Base-by-base conservation (phyloP, 2,888 invertebrate species). In the Sphaeridia pumilis region DNA sequence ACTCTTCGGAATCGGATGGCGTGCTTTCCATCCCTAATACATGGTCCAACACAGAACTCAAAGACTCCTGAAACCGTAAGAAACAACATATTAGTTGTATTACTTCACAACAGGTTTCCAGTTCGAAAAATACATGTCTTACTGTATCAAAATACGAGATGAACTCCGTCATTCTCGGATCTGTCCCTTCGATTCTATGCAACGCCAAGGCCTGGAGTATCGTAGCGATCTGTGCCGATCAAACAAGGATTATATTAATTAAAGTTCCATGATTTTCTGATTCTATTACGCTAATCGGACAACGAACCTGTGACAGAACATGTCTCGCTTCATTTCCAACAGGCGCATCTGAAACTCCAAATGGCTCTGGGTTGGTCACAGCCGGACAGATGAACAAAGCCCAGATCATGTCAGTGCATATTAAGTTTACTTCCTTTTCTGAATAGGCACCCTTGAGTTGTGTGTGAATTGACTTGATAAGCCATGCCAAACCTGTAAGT, bases 321-420 rank as follows among this genome's bases (percentile, higher is more conserved):
- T 61, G 62, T n/a, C 63, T 50, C 12, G 63, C 62, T 57, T 60
- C 57, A n/a, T 59, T 56, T 7, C 62, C 60, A 12, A 64, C 62
- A 1, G 60, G 59, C 20, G 64, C 60, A 51, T 64, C 64, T 5
- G 56, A 86, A 49, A 97, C 85, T 17, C 94, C 95, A 71, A 90
- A 84, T 1, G 89, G 84, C 70, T 95, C 95, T 0, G 97, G 97
- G 74, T 90, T 90, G 46, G 93, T 85, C 50, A 98, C 87, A 0
- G 94, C 95, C 2, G 94, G 94, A 67, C 95, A 97, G 55, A 98
- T 84, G 69, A 94, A 92, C 69, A 87, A 80, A 10, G 87, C 87
- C 69, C 97, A 84, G 25, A 97, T 84, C 54, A 98, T 75, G 69
- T 98, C 95, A 1, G 88, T 87, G 68, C 90, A 87, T 65, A 95